phyloP scores from a whole-genome alignment of 2,888 invertebrate genomes.

The Melipona bicolor region DNA sequence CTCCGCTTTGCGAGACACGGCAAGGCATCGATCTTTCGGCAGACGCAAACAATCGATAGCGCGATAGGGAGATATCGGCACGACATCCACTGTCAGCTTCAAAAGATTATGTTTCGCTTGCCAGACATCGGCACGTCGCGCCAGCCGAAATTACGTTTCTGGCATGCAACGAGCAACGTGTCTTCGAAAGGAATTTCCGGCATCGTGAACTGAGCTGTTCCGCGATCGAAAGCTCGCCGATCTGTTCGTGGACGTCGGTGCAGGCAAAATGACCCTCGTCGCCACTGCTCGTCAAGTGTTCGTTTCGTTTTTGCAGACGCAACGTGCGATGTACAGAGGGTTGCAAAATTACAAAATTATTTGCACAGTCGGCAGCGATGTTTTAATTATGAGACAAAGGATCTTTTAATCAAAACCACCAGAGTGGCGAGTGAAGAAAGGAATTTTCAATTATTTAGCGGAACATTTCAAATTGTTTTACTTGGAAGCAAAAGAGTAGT shows the following conservation, averaged over 20 bases:
- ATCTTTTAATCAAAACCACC: not conserved
- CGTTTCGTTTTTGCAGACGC: not conserved
- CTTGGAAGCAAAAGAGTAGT: not conserved
- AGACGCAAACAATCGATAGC: slow-evolving; percentile 36
- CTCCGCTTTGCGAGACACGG: slow-evolving; percentile 21
- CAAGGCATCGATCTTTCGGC: slow-evolving; percentile 37
- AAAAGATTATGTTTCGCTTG: slow-evolving; percentile 49
- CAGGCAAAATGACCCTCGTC: slow-evolving; percentile 6
- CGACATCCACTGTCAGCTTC: slow-evolving; percentile 51
- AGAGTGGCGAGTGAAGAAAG: too few relatives aligned
- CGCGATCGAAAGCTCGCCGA: slow-evolving; percentile 29
- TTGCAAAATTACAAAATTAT: not conserved
- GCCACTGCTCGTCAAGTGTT: slow-evolving; percentile 5
- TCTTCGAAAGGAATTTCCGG: slow-evolving; percentile 38
- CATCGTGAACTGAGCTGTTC: slow-evolving; percentile 23
- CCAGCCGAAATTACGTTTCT: slow-evolving; percentile 51
- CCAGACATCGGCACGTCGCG: slow-evolving; percentile 26
- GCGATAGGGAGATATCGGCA: slow-evolving; percentile 23
- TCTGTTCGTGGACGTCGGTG: slow-evolving; percentile 13
- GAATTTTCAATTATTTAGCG: too few relatives aligned
- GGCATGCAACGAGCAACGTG: slow-evolving; percentile 33
- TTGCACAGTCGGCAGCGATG: not conserved
- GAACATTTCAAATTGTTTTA: too few relatives aligned
- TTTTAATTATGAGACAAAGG: not conserved
- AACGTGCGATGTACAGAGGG: not conserved